Evolutionary conservation across 2,113 vertebrate genomes (phyloP), one percentile per base, ranked within the genome.

Genomic region (Pagrus major): DNA sequence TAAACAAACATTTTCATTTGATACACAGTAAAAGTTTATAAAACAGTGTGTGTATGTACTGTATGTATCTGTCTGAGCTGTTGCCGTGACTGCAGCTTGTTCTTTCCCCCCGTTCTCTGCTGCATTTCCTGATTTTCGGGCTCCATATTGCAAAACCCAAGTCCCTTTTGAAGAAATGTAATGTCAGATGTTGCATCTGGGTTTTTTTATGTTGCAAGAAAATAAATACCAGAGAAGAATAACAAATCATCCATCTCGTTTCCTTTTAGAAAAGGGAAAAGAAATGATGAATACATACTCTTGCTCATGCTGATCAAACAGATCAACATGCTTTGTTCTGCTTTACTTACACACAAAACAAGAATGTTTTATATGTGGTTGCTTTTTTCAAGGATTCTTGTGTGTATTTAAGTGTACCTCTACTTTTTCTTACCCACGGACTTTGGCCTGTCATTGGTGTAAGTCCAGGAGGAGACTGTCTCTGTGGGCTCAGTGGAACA

Each of bases 371-470:
- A 2, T 56, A 20, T 41, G 31, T 21, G 20, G 33, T 16, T 41
- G 9, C 21, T 27, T 9, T 58, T 39, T 76, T 39, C 39, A 14
- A 47, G 37, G 35, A 44, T 16, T 52, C n/a, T 51, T 16, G 18
- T 37, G 29, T 27, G 39, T 46, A 46, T 70, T 60, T 14, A 39
- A 23, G 11, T 67, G 49, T 44, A n/a, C 59, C 15, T 49, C 44
- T 37, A 3, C 3, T 60, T 35, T 56, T 71, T 81, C 96, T 96
- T 93, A 98, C 97, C 96, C 84, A 96, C 79, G 73, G 96, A 96
- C 91, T 95, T 97, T 55, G 96, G 96, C 73, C 96, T 95, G 90
- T 97, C 95, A 1, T 85, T 95, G 79, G 91, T 89, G 70, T 94
- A 93, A 76, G 88, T 81, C 86, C 93, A 94, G 79, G 91, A 87